Conservation (phyloP, 2,113 vertebrate species). For the Pachypanchax playfairii region DNA sequence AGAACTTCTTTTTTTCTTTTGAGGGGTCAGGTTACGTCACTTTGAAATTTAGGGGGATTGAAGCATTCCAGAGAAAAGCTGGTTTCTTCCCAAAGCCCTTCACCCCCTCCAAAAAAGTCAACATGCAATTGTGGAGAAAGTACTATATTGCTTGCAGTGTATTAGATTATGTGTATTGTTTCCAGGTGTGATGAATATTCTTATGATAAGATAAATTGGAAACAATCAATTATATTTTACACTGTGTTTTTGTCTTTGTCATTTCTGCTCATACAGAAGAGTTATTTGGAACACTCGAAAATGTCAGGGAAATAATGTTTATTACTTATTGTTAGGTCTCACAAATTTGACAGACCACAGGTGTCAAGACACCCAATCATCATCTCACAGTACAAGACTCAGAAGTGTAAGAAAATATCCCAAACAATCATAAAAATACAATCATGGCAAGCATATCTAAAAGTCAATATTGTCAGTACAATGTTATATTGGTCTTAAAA, state of each 20-base stretch:
- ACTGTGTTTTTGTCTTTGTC: slow-evolving; percentile 72
- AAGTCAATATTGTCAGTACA: too few species aligned
- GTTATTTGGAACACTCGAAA: slow-evolving; percentile 29
- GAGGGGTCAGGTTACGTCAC: neutral
- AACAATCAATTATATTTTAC: slow-evolving; percentile 71
- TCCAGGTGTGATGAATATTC: slow-evolving; percentile 55
- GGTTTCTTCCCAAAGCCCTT: slow-evolving; percentile 30
- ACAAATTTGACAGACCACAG: slow-evolving; percentile 19
- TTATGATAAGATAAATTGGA: slow-evolving; percentile 69
- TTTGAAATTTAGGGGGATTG: neutral
- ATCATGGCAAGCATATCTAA: slow-evolving; percentile 1
- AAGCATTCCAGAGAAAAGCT: neutral
- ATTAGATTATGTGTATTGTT: slow-evolving; percentile 56
- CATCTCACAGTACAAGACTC: neutral
- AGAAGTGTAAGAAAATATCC: neutral
- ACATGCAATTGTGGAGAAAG: slow-evolving; percentile 36
- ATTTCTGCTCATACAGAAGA: slow-evolving; percentile 63
- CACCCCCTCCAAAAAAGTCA: too few species aligned
- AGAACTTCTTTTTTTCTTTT: neutral
- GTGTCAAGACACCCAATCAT: neutral
- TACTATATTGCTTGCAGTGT: slow-evolving; percentile 22
- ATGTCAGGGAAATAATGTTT: slow-evolving; percentile 31
- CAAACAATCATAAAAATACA: slow-evolving; percentile 18
- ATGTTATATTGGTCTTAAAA: too few species aligned
- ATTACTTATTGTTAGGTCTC: slow-evolving; percentile 24